Percentiles rank a stretch among this genome's conserved stretches.
Evolutionary conservation across 2,888 invertebrate species (phyloP).

Genomic region (Invenusta paracnida): DNA sequence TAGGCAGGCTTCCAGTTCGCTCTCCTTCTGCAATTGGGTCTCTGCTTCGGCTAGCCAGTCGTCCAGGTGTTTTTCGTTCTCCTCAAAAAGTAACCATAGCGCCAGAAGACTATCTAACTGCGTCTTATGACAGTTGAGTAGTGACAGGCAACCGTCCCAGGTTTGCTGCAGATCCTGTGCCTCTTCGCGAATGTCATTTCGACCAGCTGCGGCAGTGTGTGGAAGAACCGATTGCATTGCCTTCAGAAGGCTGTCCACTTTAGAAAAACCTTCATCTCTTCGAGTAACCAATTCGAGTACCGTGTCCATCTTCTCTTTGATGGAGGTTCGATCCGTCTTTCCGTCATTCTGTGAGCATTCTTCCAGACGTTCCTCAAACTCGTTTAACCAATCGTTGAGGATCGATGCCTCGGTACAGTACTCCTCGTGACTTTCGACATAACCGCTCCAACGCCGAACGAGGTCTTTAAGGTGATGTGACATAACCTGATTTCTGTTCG

Average conservation of each 20-base stretch:
- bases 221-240: background rate
- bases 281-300: background rate
- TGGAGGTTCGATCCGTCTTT: background rate
- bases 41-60: background rate
- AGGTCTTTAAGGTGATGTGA: background rate
- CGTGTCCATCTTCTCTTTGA: background rate
- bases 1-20: background rate
- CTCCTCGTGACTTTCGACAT: background rate
- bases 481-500: background rate
- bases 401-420: background rate
- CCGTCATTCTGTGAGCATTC: conserved; percentile 8
- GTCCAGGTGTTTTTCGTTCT: background rate
- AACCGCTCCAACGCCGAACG: background rate
- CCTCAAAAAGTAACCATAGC: background rate
- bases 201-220: background rate
- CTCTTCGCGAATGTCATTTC: background rate
- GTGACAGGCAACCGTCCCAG: background rate
- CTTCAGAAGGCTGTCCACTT: background rate
- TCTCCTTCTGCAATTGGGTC: background rate
- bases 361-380: background rate
- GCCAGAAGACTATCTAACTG: background rate
- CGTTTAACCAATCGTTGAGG: background rate
- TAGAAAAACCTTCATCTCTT: background rate
- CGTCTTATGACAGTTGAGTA: background rate
- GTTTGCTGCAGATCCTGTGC: background rate